Conservation (phyloP, 2,797 vertebrate genomes). For the Hylomyscus alleni region DNA sequence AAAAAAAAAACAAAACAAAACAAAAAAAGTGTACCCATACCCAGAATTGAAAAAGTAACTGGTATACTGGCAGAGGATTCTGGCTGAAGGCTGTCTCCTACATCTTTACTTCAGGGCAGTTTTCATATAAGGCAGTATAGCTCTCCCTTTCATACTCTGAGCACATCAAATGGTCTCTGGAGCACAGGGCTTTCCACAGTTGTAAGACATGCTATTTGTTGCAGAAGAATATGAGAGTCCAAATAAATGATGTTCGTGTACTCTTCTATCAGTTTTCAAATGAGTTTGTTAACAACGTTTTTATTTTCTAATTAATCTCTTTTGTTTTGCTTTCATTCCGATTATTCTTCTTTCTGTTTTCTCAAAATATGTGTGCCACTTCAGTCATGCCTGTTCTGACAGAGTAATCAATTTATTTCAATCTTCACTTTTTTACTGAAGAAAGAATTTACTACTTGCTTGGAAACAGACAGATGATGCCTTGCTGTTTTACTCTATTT, state of each 20-base stretch:
- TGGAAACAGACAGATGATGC: not conserved
- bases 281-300: not conserved
- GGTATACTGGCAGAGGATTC: not conserved
- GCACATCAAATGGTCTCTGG: constrained; percentile 14
- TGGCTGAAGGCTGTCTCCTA: not conserved
- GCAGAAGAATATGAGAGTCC: not conserved
- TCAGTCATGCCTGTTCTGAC: not conserved
- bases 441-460: not conserved
- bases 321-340: not conserved
- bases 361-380: not conserved
- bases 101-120: not conserved
- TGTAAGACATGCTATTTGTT: not conserved
- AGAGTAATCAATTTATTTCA: constrained; percentile 24
- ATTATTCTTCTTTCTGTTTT: constrained; percentile 18
- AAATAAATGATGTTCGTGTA: not conserved
- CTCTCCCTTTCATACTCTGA: not conserved
- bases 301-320: constrained; percentile 1
- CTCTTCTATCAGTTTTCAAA: not conserved
- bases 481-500: not conserved
- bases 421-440: not conserved
- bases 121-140: not conserved
- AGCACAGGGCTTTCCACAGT: not conserved
- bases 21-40: no score
- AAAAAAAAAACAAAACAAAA: no score
- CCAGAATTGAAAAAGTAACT: not conserved